phyloP scores from a whole-genome alignment of 2,888 invertebrate genomes.

The Rotaria macrura region DNA sequence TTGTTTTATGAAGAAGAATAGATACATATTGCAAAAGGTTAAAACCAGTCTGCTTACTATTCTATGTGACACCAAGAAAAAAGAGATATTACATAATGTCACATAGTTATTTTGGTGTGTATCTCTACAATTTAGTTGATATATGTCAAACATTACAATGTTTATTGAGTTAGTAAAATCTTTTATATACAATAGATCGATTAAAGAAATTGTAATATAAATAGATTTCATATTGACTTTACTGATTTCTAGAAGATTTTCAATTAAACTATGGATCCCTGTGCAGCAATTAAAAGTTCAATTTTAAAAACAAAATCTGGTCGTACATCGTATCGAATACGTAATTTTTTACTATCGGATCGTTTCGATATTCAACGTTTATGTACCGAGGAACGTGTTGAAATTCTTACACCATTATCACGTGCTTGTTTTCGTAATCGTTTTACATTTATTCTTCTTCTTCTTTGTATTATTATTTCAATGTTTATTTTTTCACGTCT shows the following conservation, averaged over 20 bases:
- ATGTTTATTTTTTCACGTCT: background rate
- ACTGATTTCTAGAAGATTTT: background rate
- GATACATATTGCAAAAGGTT: no score
- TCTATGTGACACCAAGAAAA: no score
- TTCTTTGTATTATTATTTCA: background rate
- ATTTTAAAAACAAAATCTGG: conserved; percentile 4
- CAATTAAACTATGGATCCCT: background rate
- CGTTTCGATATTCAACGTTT: conserved; percentile 17
- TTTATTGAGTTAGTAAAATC: no score
- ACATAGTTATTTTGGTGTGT: no score
- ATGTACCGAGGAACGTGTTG: background rate
- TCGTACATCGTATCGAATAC: background rate
- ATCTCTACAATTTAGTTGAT: no score
- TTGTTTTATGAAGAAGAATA: no score
- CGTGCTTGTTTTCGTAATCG: conserved; percentile 19
- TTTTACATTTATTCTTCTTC: background rate
- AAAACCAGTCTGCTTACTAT: no score
- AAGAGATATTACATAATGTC: no score
- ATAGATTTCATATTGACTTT: no score
- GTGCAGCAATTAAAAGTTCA: background rate
- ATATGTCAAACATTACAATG: no score
- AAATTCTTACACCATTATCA: background rate
- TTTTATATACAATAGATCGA: no score
- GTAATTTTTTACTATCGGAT: background rate
- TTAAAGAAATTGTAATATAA: no score